These are phyloP conservation scores for Burhinus oedicnemus DNA, from an alignment of 2,113 vertebrate genomes.

Conservation along the genomic window DNA sequence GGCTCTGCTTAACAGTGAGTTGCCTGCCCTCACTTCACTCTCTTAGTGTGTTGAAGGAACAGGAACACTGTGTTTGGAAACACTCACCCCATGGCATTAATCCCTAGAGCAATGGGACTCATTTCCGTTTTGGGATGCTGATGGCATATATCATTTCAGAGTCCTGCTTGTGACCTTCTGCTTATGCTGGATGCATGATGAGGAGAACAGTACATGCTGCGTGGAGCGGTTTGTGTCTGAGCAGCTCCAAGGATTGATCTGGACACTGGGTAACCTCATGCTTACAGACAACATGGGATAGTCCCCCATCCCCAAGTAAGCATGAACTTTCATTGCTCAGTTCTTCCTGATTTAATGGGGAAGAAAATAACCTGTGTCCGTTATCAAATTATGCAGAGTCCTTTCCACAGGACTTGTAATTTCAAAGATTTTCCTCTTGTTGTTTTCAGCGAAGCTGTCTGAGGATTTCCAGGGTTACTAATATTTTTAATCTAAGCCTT, in stretches of 20 bases:
- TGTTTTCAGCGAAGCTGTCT: conserved; percentile 17
- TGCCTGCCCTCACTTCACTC: not conserved
- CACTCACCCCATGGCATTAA: not conserved
- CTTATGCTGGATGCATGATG: not conserved
- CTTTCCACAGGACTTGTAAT: not conserved
- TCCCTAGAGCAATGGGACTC: not conserved
- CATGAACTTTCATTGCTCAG: not conserved
- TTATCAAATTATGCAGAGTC: not conserved
- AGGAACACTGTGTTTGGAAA: not conserved
- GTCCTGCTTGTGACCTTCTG: not conserved
- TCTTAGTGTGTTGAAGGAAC: not conserved
- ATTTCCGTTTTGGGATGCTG: not conserved
- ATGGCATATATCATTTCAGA: not conserved
- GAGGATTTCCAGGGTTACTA: not conserved
- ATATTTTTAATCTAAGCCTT: conserved; percentile 25
- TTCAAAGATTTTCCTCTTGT: not conserved
- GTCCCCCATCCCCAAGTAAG: not conserved
- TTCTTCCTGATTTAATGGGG: not conserved
- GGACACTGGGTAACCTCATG: not conserved
- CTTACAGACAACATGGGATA: not conserved
- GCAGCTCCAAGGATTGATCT: not conserved
- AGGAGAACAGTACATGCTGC: not conserved
- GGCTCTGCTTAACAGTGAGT: not conserved
- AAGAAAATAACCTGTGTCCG: not conserved
- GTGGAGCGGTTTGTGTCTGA: not conserved